Evolutionary conservation across 1,140 invertebrate species (phyloP), one percentile per base, ranked within the genome.

Genomic region (Littorina saxatilis): DNA sequence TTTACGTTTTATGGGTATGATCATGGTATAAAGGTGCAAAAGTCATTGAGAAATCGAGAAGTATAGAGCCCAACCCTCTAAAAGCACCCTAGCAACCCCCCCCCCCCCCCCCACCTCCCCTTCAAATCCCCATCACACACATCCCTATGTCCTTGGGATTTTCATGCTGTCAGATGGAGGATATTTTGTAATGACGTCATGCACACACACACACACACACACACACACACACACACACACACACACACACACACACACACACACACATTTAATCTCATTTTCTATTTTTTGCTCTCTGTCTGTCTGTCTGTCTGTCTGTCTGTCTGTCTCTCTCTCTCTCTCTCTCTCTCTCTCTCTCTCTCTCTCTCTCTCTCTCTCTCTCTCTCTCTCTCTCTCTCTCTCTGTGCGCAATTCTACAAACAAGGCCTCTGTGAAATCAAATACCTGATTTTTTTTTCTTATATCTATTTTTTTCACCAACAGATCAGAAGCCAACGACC

Each of bases 401-500:
- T 76, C 47, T 52, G 37, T 52, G 47, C 37, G 47, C 5, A 9
- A 47, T 47, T 47, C 17, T 47, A 47, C 43, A 9, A 47, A 47
- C 43, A 47, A 47, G 17, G 17, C 43, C n/a, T n/a, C n/a, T n/a
- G n/a, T n/a, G n/a, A n/a, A 47, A 47, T 17, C 17, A 47, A 47
- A 23, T 72, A 7, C 39, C 37, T 72, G 23, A n/a, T 72, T 32
- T 29, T 72, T 23, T 72, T 4, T 35, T 4, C 39, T 7, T 39
- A 13, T 39, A 35, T 39, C n/a, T n/a, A 35, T 35, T 35, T 23
- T n/a, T 32, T 76, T 81, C 58, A 73, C 55, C 85, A 88, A 40
- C 79, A 99, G 98, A 23, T 99, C 98, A 39, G 98, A 99, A 94
- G 98, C 99, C 3, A 99, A 99, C 93, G 99, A 99, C 93, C 93